Base-by-base conservation (phyloP, 2,797 vertebrate genomes). In the Gallinago stenura region DNA sequence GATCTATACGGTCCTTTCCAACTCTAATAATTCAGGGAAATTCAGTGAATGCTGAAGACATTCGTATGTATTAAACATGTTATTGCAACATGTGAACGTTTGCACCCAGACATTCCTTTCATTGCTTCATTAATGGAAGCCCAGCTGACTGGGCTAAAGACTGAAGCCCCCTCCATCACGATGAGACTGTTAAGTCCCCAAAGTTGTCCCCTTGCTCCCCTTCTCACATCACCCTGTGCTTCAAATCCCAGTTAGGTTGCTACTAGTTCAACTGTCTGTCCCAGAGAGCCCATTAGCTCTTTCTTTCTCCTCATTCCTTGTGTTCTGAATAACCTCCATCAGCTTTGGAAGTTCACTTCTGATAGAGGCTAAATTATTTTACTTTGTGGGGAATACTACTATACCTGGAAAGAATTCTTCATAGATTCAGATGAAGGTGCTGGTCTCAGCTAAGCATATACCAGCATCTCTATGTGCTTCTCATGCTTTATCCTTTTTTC, bases 401-500 rank as follows among this genome's bases (percentile, higher is more conserved):
- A 12, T 0, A 1, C 30, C 12, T 65, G 39, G n/a, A 81, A 83
- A 76, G 16, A 70, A 54, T 9, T 43, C 11, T 68, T 77, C 46
- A 46, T 31, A 46, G 6, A 60, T 60, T 82, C 57, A 87, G 18
- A 53, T 39, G n/a, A 58, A 81, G 5, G 6, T 60, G 2, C 2
- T 9, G 45, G 19, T 21, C 10, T 90, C 51, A 68, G 4, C 15
- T 84, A 75, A 66, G 35, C 24, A 46, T 6, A 50, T 10, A 8
- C 3, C n/a, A 66, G 9, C 3, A 9, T 10, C 5, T 56, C 31
- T 53, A 7, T 71, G 30, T 51, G 31, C 3, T 71, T 65, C 58
- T 58, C 0, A 0, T 21, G 11, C 2, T 82, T 82, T 45, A n/a
- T 1, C 7, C 1, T 14, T 10, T 41, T n/a, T 57, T 12, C 25